Conservation (phyloP, 2,797 vertebrate genomes). For the Petrocephalus schoutedeni region DNA sequence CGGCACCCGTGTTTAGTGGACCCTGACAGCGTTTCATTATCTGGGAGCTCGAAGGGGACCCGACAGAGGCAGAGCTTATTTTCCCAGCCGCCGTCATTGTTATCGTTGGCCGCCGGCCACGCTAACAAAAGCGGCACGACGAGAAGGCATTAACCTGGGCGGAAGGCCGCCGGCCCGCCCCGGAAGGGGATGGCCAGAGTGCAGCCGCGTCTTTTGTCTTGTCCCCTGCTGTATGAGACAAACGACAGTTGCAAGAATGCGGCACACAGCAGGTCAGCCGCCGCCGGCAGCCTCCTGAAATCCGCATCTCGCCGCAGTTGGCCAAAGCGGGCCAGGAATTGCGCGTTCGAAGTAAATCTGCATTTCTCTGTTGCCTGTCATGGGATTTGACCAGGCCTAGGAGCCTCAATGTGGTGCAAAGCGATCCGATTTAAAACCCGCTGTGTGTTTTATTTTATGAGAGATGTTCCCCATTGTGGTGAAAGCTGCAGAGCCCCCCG, state of each 20-base stretch:
- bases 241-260: background rate
- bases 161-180: background rate
- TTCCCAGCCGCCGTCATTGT: conserved; percentile 25
- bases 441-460: background rate
- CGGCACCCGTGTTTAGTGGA: conserved; percentile 27
- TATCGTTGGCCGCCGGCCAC: conserved; percentile 15
- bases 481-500: background rate
- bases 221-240: background rate
- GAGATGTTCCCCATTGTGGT: background rate
- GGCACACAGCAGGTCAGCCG: background rate
- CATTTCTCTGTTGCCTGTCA: background rate
- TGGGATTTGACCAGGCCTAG: background rate
- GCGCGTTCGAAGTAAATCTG: background rate
- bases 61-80: conserved; percentile 19
- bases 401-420: background rate
- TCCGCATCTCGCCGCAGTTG: background rate
- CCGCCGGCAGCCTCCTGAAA: background rate
- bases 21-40: conserved; percentile 33
- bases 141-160: conserved; percentile 15
- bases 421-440: background rate
- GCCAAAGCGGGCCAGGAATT: background rate
- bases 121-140: conserved; percentile 12
- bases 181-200: background rate
- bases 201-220: background rate
- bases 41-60: conserved; percentile 23